Evolutionary conservation across 2,797 vertebrate species (phyloP), one percentile per base, ranked within the genome.

Genomic region (Gila robusta): DNA sequence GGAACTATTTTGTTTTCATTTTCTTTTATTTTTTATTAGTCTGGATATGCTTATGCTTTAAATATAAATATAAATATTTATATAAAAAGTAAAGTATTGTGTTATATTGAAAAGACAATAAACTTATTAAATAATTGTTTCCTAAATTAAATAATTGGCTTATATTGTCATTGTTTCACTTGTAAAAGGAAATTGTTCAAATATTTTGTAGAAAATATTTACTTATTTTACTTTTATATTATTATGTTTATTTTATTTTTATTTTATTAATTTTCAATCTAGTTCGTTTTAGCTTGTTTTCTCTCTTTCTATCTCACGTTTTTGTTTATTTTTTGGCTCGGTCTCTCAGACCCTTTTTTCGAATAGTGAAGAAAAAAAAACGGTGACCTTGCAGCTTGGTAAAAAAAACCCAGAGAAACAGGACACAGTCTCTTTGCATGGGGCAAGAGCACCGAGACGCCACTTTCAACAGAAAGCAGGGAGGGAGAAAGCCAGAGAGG

Each of bases 311-410:
- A 64, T 35, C 7, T 59, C 26, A 7, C 1, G 5, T 49, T 47
- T 16, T 67, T 82, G 23, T 41, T 66, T 0, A 37, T 35, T 67
- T 23, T 76, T 28, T 69, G 62, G 41, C 10, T 56, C 10, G 23
- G 8, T 62, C 5, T 28, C n/a, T 64, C 47, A 37, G 26, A 69
- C 39, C 41, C 10, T 56, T 64, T 64, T 47, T 26, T 71, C 10
- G 21, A 39, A 78, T 80, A 85, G 91, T 88, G 86, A 66, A 80
- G 90, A 67, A 81, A 90, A 67, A 81, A 90, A 76, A 92, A 90
- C 91, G 37, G 81, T 94, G 96, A 95, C 95, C 95, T 96, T 96
- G 96, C 94, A 78, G 89, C 39, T 88, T 88, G 91, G 88, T 90
- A 79, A 69, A 79, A 84, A 52, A 79, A 70, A 70, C 41, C 83